phyloP scores from a whole-genome alignment of 1,140 invertebrate genomes.

The Bicyclus anynana region DNA sequence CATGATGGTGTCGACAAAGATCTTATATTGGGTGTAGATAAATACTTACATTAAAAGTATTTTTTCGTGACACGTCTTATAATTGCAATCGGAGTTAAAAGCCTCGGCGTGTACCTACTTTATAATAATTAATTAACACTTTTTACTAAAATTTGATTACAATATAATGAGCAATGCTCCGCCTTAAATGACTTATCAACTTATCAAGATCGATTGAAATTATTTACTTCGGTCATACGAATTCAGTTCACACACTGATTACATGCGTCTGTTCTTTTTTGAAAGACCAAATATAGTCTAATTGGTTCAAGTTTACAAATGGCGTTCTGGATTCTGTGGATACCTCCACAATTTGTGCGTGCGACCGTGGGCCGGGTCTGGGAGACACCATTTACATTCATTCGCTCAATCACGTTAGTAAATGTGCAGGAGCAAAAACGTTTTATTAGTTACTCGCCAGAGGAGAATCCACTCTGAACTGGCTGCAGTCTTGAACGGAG shows the following conservation, averaged over 20 bases:
- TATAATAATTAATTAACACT: too few relatives aligned
- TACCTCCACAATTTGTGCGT: conserved; percentile 10
- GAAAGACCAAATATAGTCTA: conserved; percentile 18
- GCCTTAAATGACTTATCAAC: neutral
- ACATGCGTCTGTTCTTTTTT: conserved; percentile 12
- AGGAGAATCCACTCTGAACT: conserved; percentile 1
- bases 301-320: conserved; percentile 22
- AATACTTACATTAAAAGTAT: too few relatives aligned
- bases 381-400: conserved; percentile 22
- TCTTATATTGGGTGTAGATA: too few relatives aligned
- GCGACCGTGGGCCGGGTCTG: conserved; percentile 13
- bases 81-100: too few relatives aligned
- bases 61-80: too few relatives aligned
- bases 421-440: conserved; percentile 11
- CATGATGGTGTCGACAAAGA: too few relatives aligned
- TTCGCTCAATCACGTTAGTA: conserved; percentile 23
- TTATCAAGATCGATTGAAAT: neutral
- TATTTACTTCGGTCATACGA: neutral
- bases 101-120: too few relatives aligned
- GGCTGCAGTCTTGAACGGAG: conserved; percentile 18
- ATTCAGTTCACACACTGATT: conserved; percentile 8
- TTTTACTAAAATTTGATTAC: neutral
- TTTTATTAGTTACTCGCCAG: conserved; percentile 17
- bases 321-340: conserved; percentile 16
- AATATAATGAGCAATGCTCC: neutral